phyloP scores from a whole-genome alignment of 35 echinoderm and acorn worm species.

The Acanthaster planci region DNA sequence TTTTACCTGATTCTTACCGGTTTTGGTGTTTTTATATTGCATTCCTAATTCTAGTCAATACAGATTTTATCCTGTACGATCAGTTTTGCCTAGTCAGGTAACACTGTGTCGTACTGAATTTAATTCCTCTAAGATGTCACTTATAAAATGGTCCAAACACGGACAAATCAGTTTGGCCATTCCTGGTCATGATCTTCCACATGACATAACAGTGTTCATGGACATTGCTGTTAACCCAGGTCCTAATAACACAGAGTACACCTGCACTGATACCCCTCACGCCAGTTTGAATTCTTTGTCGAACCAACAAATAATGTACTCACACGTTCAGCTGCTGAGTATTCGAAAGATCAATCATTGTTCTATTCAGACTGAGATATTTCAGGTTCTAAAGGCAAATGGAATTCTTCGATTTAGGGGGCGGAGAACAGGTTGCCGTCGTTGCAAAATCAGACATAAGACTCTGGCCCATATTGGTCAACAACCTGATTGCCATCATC shows the following conservation, averaged over 20 bases:
- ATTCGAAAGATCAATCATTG: not conserved
- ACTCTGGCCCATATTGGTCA: too few relatives aligned
- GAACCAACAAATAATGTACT: not conserved
- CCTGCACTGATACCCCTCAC: not conserved
- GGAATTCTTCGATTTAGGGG: not conserved
- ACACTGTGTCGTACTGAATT: not conserved
- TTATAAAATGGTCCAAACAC: not conserved
- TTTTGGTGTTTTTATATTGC: not conserved
- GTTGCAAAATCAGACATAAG: too few relatives aligned
- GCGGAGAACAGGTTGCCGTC: not conserved
- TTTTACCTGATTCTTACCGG: not conserved
- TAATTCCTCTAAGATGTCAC: not conserved
- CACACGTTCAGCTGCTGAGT: not conserved
- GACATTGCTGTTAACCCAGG: not conserved
- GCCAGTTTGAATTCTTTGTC: not conserved
- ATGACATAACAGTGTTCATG: not conserved
- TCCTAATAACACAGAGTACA: not conserved
- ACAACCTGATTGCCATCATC: too few relatives aligned
- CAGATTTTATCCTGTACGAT: not conserved
- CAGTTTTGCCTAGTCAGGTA: not conserved
- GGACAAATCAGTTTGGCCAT: not conserved
- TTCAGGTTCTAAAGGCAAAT: not conserved
- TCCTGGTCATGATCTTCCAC: not conserved
- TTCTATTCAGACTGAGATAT: not conserved
- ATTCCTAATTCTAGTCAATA: not conserved